A percentile compares a stretch with the other conserved stretches of the same genome.
phyloP scores from a whole-genome alignment of 2,113 vertebrate species.

The Triplophysa rosa region DNA sequence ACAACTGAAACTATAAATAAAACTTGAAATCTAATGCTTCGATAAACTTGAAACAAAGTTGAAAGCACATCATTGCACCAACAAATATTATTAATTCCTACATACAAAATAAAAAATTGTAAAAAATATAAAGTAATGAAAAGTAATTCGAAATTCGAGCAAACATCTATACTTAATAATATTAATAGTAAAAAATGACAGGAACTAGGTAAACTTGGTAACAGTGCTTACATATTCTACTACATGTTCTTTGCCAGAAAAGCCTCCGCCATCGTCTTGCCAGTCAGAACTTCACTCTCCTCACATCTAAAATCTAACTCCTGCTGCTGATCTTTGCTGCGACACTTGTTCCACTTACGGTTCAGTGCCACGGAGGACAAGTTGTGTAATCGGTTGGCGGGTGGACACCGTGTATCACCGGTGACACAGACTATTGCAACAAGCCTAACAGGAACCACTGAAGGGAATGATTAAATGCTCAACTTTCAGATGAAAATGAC shows the following conservation, averaged over 20 bases:
- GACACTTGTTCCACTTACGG: too few species aligned
- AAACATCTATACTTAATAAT: neutral
- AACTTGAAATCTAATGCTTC: neutral
- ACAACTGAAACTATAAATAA: neutral
- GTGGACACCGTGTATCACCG: too few species aligned
- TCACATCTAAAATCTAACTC: too few species aligned
- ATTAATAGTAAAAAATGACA: neutral
- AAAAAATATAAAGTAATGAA: neutral
- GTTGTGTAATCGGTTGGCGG: too few species aligned
- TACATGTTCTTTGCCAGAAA: too few species aligned
- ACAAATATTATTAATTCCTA: neutral
- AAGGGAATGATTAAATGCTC: conserved; percentile 41
- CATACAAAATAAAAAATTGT: neutral
- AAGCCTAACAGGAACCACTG: neutral
- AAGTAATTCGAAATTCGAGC: neutral
- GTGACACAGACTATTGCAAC: too few species aligned
- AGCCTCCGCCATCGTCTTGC: too few species aligned
- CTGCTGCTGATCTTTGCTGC: too few species aligned
- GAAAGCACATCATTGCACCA: neutral
- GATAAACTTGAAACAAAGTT: neutral
- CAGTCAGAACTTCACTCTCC: too few species aligned
- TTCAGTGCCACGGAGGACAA: too few species aligned
- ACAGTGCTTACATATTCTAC: too few species aligned
- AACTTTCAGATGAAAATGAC: neutral
- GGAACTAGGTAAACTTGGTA: too few species aligned